A percentile compares a stretch with the other conserved stretches of the same genome.
Evolutionary conservation across 2,113 vertebrate genomes (phyloP).

Genomic region (Origma solitaria): DNA sequence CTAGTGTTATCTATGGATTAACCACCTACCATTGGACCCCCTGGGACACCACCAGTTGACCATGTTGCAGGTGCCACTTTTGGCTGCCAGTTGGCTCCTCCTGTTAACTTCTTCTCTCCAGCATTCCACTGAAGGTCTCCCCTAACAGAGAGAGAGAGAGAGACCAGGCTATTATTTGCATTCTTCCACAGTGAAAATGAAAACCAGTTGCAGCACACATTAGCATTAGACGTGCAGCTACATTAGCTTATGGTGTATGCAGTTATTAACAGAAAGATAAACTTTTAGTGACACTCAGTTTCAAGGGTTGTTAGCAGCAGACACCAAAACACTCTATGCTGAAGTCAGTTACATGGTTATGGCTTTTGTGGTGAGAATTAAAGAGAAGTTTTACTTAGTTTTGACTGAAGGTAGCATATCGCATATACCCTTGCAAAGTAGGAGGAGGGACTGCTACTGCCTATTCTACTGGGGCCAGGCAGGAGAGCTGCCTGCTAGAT

Average conservation of each 20-base stretch:
- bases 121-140: constrained; percentile 86
- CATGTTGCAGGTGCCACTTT: constrained; percentile 92
- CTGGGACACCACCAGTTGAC: constrained; percentile 77
- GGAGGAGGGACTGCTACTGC: constrained; percentile 27
- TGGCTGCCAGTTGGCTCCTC: constrained; percentile 96
- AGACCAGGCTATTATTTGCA: background rate
- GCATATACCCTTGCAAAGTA: constrained; percentile 41
- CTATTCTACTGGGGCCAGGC: constrained; percentile 35
- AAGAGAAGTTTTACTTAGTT: constrained; percentile 5
- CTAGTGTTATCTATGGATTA: background rate
- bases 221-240: background rate
- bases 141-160: constrained; percentile 51
- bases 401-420: background rate
- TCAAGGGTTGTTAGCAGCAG: constrained; percentile 13
- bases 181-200: background rate
- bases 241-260: constrained; percentile 27
- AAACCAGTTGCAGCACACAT: background rate
- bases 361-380: constrained; percentile 28
- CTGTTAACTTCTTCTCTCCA: constrained; percentile 93
- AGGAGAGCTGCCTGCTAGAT: constrained; percentile 43
- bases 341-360: constrained; percentile 18
- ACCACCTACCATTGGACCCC: constrained; percentile 82
- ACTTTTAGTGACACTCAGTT: background rate
- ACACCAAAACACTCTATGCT: background rate
- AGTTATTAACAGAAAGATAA: background rate